phyloP scores from a whole-genome alignment of 2,888 invertebrate species.

The Crossocerus cetratus region DNA sequence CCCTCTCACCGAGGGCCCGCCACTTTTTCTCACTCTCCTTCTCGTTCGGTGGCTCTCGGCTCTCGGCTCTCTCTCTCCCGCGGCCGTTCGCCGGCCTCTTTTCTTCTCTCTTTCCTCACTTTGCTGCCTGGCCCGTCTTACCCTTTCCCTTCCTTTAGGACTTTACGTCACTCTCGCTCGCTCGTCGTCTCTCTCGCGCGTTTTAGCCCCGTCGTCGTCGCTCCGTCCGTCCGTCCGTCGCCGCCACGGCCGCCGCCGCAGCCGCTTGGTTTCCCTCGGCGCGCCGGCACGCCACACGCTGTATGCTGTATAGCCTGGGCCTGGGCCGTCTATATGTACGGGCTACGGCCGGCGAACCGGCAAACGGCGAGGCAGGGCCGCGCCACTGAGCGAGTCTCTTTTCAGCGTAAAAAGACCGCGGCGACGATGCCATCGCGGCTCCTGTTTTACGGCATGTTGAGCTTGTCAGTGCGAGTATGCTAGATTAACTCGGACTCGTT shows the following conservation, averaged over 20 bases:
- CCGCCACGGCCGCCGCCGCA: not conserved
- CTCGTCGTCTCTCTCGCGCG: not conserved
- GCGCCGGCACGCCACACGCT: too few species aligned
- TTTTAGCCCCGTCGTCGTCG: too few species aligned
- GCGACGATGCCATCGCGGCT: slow-evolving; percentile 51
- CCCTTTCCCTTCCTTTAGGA: slow-evolving; percentile 20
- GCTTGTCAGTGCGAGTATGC: slow-evolving; percentile 45
- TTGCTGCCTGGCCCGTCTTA: slow-evolving; percentile 14
- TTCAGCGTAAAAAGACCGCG: slow-evolving; percentile 31
- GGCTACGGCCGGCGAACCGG: not conserved
- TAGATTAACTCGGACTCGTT: slow-evolving; percentile 54
- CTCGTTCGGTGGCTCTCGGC: slow-evolving; percentile 2
- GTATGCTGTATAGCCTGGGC: too few species aligned
- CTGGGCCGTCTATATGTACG: not conserved
- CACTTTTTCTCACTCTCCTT: slow-evolving; percentile 5
- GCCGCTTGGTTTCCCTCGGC: not conserved
- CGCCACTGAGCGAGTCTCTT: slow-evolving; percentile 10
- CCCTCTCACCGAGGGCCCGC: slow-evolving; percentile 4
- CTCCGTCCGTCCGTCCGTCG: too few species aligned
- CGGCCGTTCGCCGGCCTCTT: not conserved
- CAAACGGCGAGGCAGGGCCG: not conserved
- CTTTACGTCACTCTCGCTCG: slow-evolving; percentile 32
- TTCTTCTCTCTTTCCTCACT: slow-evolving; percentile 35
- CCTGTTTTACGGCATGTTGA: slow-evolving; percentile 54
- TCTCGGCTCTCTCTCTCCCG: too few species aligned